phyloP scores from a whole-genome alignment of 2,888 invertebrate species.

The Lycocerus yunnanus region DNA sequence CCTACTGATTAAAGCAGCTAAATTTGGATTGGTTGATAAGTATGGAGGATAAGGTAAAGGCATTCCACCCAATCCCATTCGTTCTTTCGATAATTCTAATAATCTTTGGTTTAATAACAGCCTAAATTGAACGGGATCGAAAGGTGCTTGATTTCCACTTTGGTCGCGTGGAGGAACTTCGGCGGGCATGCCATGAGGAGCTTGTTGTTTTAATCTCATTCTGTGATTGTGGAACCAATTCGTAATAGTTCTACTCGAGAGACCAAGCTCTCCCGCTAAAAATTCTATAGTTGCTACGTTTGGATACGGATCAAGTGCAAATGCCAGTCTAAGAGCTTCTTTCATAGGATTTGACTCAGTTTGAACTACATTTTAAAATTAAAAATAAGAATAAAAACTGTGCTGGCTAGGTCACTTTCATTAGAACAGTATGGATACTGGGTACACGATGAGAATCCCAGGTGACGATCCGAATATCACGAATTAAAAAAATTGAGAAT shows the following conservation, averaged over 20 bases:
- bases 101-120: constrained; percentile 86
- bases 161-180: constrained; percentile 78
- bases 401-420: too few species aligned
- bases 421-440: too few species aligned
- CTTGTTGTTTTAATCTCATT: constrained; percentile 93
- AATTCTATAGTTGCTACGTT: constrained; percentile 96
- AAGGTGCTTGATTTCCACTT: constrained; percentile 69
- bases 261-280: constrained; percentile 85
- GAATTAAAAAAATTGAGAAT: too few species aligned
- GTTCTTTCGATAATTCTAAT: constrained; percentile 84
- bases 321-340: constrained; percentile 91
- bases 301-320: constrained; percentile 95
- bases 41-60: constrained; percentile 79
- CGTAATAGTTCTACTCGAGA: constrained; percentile 95
- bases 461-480: too few species aligned
- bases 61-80: constrained; percentile 77
- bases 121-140: constrained; percentile 91
- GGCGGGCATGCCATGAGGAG: constrained; percentile 68
- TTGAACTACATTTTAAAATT: too few species aligned
- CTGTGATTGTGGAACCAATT: constrained; percentile 99
- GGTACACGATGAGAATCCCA: too few species aligned
- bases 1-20: constrained; percentile 76
- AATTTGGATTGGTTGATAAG: constrained; percentile 75
- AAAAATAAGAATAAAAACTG: too few species aligned
- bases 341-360: too few species aligned